A percentile compares a stretch with the other conserved stretches of the same genome.
Evolutionary conservation across 2,888 invertebrate species (phyloP).

Genomic region (Diplolepis rosae): DNA sequence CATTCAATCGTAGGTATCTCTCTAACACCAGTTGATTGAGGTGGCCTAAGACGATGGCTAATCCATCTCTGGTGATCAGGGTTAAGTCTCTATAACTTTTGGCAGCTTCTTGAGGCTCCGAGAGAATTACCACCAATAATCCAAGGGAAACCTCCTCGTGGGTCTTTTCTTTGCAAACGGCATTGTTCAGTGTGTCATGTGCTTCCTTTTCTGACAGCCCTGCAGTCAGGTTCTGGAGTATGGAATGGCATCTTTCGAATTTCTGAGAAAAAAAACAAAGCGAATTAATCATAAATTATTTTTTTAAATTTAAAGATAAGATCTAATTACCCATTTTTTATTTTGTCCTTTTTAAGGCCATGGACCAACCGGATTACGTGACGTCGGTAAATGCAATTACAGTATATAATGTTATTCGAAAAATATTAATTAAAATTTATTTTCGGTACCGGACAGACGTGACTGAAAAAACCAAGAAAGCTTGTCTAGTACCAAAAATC

Average conservation of each 20-base stretch:
- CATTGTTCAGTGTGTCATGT: constrained; percentile 92
- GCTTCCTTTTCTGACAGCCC: constrained; percentile 95
- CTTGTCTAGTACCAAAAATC: too few relatives aligned
- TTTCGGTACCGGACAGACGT: too few relatives aligned
- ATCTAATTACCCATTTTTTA: too few relatives aligned
- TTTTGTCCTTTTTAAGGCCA: too few relatives aligned
- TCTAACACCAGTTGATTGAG: constrained; percentile 91
- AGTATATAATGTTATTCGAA: too few relatives aligned
- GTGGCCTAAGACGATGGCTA: constrained; percentile 86
- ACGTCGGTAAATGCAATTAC: too few relatives aligned
- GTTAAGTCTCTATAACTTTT: constrained; percentile 95
- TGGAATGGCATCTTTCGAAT: constrained; percentile 89
- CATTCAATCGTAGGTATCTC: constrained; percentile 90
- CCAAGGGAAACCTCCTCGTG: constrained; percentile 96
- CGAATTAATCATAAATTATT: background rate
- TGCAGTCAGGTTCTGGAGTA: constrained; percentile 84
- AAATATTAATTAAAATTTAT: too few relatives aligned
- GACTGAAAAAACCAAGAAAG: too few relatives aligned
- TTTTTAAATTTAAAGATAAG: constrained; percentile 25
- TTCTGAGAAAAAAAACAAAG: constrained; percentile 79
- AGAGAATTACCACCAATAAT: constrained; percentile 89
- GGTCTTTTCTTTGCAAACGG: constrained; percentile 89
- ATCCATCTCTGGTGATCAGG: constrained; percentile 91
- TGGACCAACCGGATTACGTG: too few relatives aligned
- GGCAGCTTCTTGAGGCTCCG: constrained; percentile 87